Conservation (phyloP, 2,113 vertebrate species). For the Sinocyclocheilus rhinocerous region DNA sequence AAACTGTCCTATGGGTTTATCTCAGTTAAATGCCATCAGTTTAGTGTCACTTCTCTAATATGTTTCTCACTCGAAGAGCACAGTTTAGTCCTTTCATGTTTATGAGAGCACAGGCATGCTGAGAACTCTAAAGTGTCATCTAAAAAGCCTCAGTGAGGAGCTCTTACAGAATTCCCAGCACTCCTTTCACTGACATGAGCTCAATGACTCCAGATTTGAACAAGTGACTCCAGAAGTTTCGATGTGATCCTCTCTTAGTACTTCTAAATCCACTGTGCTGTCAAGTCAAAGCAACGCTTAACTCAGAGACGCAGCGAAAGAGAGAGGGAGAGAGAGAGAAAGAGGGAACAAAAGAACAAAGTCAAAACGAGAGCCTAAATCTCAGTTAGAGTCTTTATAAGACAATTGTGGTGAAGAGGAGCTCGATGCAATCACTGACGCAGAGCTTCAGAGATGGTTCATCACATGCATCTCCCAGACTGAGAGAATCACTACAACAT, state of each 20-base stretch:
- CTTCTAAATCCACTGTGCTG: constrained; percentile 38
- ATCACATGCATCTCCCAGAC: not conserved
- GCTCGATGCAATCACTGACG: not conserved
- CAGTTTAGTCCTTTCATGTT: not conserved
- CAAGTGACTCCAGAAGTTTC: constrained; percentile 27
- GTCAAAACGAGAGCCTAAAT: not conserved
- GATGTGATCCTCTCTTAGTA: constrained; percentile 38
- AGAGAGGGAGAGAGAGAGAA: constrained; percentile 10
- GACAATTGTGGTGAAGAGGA: not conserved
- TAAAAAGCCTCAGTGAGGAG: constrained; percentile 19
- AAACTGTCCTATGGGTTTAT: not conserved
- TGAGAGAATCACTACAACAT: not conserved
- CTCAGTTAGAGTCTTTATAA: constrained; percentile 1
- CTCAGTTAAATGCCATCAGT: not conserved
- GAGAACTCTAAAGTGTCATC: constrained; percentile 13
- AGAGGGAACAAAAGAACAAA: constrained; percentile 37
- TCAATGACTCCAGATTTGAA: constrained; percentile 20
- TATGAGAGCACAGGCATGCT: constrained; percentile 8
- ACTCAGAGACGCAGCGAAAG: not conserved
- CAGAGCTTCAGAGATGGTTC: not conserved
- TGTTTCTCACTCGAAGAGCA: not conserved
- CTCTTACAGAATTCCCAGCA: constrained; percentile 5
- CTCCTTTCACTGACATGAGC: constrained; percentile 18
- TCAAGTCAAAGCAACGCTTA: constrained; percentile 31
- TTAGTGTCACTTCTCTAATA: not conserved